Evolutionary conservation across 2,113 vertebrate genomes (phyloP), one percentile per base, ranked within the genome.

Genomic region (Pangasianodon gigas): DNA sequence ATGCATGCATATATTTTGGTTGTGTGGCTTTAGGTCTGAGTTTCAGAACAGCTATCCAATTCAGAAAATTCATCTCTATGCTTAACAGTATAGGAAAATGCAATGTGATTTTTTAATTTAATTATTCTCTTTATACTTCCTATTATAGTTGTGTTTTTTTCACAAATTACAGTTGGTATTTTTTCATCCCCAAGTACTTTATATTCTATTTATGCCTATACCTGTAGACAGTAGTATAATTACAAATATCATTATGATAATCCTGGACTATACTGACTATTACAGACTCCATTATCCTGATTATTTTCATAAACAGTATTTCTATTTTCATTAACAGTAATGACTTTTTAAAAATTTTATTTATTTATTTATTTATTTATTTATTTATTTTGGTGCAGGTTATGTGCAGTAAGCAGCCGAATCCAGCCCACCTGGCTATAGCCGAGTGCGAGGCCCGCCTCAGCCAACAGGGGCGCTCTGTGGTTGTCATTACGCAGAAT

Each of bases 401-500:
- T 90, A 97, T 99, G 97, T 80, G 95, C 77, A 97, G 93, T 0
- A 98, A 98, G 90, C 92, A 95, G 0, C 98, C 99, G 0, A 99
- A 99, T 41, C 90, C 97, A 0, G 98, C 97, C 0, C 98, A 99
- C 41, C 0, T 96, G 0, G 97, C 98, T 90, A 97, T 99, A 0
- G 97, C 98, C 0, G 96, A 97, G 90, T 99, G 98, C 0, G 98
- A 99, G 92, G 93, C 95, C 58, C 95, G 97, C 0, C 96, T 99
- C n/a, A 92, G 93, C 86, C 94, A 94, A 89, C 97, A 98, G 82
- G 98, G 98, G 0, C 96, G 98, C 4, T 94, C 93, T 0, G 95
- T 99, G 0, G 95, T 96, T 7, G 96, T 99, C 92, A 95, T 99
- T 90, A 99, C 98, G 0, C 98, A 99, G 93, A 99, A 99, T 88